Percentiles rank a stretch among this genome's conserved stretches.
These are phyloP conservation scores for Chrysopa pallens DNA, from an alignment of 1,140 invertebrate genomes.

Conservation along the genomic window DNA sequence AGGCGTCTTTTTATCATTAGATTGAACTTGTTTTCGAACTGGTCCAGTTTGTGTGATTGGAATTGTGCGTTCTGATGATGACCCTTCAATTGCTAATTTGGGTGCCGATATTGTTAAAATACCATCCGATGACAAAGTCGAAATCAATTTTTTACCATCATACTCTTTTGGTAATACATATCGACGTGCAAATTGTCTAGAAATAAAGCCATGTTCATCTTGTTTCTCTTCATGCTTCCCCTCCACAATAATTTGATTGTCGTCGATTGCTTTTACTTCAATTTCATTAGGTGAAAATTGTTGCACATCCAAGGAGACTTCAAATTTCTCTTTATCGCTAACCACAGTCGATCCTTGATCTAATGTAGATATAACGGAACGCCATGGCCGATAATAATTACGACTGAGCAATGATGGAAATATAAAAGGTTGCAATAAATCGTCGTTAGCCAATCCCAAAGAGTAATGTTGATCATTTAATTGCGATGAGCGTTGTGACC, in stretches of 20 bases:
- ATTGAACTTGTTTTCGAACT: constrained; percentile 13
- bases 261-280: constrained; percentile 65
- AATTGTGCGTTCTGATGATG: constrained; percentile 35
- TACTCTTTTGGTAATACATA: constrained; percentile 43
- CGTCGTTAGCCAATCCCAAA: too few relatives aligned
- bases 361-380: constrained; percentile 33
- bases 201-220: constrained; percentile 58
- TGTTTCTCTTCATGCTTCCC: constrained; percentile 70
- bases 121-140: constrained; percentile 55
- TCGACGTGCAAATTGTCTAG: constrained; percentile 53
- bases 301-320: constrained; percentile 62
- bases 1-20: too few relatives aligned
- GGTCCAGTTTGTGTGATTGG: constrained; percentile 44
- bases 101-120: constrained; percentile 52
- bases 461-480: too few relatives aligned
- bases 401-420: constrained; percentile 27
- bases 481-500: too few relatives aligned
- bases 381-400: constrained; percentile 53
- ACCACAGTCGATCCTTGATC: constrained; percentile 56
- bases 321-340: constrained; percentile 56
- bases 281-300: constrained; percentile 79
- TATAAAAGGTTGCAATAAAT: too few relatives aligned
- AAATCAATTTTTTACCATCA: constrained; percentile 48
- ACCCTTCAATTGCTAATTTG: constrained; percentile 28
- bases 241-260: constrained; percentile 54